Base-by-base conservation (phyloP, 2,888 invertebrate genomes). In the Lasius fuliginosus region DNA sequence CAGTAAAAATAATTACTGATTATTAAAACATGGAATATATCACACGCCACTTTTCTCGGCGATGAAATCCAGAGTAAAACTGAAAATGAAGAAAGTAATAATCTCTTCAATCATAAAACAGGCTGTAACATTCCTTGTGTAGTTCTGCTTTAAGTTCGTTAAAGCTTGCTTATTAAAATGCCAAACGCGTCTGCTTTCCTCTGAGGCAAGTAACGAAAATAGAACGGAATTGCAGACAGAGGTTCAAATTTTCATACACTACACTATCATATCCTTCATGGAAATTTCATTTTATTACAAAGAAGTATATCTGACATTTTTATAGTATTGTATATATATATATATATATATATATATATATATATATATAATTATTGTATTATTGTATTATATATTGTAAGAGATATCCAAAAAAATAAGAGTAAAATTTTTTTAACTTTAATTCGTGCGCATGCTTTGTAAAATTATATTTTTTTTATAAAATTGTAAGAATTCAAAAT, bases 141-240 rank as follows among this genome's bases (percentile, higher is more conserved):
- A 60, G 30, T n/a, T 74, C 6, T n/a, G 15, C 60, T 40, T 74
- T 49, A 64, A 64, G 18, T 65, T 49, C n/a, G 15, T 76, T 33
- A 46, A 64, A 64, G 15, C 23, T 75, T 75, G 33, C 46, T 64
- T 75, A 75, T 49, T 64, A 75, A 75, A 75, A 75, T 65, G 15
- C 23, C 33, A 62, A 75, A 23, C 23, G 15, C 18, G 46, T 64
- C 46, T 46, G 23, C 23, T 64, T 33, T 75, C n/a, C 46, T 46
- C 9, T 64, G 30, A 33, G 36, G 30, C 23, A 46, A 42, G 12
- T 60, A 60, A 33, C 30, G 49, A 75, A 46, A 75, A 46, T 42
- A 75, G 15, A 42, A 46, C 1, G 23, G 46, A 64, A 33, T 75
- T 64, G 30, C 30, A 30, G 18, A 18, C 42, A 58, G 9, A 49